Evolutionary conservation across 2,888 invertebrate genomes (phyloP).

Genomic region (Dicycla oo): DNA sequence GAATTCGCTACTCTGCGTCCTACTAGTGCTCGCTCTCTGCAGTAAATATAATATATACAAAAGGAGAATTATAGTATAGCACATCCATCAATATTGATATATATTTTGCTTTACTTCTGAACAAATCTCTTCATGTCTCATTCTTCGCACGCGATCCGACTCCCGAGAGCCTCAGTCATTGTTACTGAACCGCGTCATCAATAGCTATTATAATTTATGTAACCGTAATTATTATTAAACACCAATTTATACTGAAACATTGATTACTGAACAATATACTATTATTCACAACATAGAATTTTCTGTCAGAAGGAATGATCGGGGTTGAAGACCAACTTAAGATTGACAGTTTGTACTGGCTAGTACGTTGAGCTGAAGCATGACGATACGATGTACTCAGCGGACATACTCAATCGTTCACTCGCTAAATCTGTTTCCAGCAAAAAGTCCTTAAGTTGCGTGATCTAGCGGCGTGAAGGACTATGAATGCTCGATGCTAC

Average conservation of each 20-base stretch:
- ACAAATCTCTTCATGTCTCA: constrained; percentile 27
- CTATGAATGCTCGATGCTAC: constrained; percentile 14
- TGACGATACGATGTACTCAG: constrained; percentile 12
- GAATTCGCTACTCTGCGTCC: constrained; percentile 29
- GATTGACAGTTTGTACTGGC: constrained; percentile 25
- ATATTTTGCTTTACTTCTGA: constrained; percentile 21
- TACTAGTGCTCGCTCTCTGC: constrained; percentile 16
- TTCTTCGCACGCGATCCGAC: not conserved
- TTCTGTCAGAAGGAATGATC: constrained; percentile 47
- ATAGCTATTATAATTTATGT: constrained; percentile 42
- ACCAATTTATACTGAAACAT: constrained; percentile 60
- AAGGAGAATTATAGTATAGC: constrained; percentile 37
- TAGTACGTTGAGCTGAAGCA: constrained; percentile 9
- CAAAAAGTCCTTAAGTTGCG: constrained; percentile 18
- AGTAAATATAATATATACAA: constrained; percentile 39
- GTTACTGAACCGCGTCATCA: constrained; percentile 22
- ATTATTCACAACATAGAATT: constrained; percentile 39
- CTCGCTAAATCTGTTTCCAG: constrained; percentile 6
- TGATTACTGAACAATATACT: constrained; percentile 43
- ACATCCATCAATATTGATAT: constrained; percentile 30
- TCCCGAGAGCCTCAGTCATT: constrained; percentile 31
- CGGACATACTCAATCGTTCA: constrained; percentile 26
- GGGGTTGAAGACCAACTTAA: constrained; percentile 42
- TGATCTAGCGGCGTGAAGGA: constrained; percentile 20
- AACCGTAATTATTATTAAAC: constrained; percentile 58